Evolutionary conservation across 2,888 invertebrate species (phyloP), one percentile per base, ranked within the genome.

Genomic region (Caenorhabditis sp.): DNA sequence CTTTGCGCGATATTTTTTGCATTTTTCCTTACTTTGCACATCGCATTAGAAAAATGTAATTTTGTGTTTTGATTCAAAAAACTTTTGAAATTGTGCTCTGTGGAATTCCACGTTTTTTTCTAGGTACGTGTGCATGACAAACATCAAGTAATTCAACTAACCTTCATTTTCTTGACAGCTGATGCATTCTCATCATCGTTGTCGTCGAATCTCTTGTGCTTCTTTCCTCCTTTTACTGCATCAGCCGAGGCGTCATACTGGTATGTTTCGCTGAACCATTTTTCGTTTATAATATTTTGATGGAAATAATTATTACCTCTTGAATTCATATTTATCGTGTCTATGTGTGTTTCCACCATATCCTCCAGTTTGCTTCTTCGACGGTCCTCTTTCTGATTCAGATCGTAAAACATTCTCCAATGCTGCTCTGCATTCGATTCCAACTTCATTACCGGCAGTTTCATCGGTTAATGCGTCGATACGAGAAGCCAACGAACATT

Each of bases 381-480:
- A 76, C 61, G 81, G 81, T 0, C 94, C 94, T 86, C 94, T 94
- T 88, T 96, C 95, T 55, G 97, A 90, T 50, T 86, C 85, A 14
- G 62, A 59, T 74, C 89, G 88, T 62, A 97, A 88, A 66, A 93
- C 91, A 1, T 92, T 90, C 89, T 97, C 96, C 66, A 99, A 89
- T 88, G 93, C 95, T 0, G 93, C 94, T 87, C 93, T 93, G 88
- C 95, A 94, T 84, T 93, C 93, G 0, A 93, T 92, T 4, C 97
- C 97, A 21, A 78, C 61, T 43, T 69, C 68, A 43, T 69, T 77
- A 36, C 59, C 69, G 36, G 65, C 72, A 31, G 80, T 67, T 51
- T 94, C 95, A 88, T 99, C 97, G 0, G 96, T 96, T 23, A 99
- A 92, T 0, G 99, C 99, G 89, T 99, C 99, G 0, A 95, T 93